Base-by-base conservation (phyloP, 2,113 vertebrate species). In the Myiozetetes cayanensis region DNA sequence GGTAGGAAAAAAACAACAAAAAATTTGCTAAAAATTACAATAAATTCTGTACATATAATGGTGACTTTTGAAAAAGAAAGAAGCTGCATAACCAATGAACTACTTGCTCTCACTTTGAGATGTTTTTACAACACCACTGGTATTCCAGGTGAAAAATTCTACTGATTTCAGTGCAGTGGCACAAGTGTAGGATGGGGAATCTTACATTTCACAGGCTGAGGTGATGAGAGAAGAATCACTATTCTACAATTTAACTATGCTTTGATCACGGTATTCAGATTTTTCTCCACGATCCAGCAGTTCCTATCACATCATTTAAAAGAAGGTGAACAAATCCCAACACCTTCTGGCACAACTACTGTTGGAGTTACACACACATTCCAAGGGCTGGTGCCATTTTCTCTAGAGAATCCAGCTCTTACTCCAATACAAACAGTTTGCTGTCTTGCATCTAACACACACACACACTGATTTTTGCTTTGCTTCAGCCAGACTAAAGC, bases 211-310 rank as follows among this genome's bases (percentile, higher is more conserved):
- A 30, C n/a, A 83, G 62, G 49, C 53, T n/a, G 63, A 52, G 35
- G 66, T 0, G 18, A 44, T 9, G 31, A 59, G 27, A 61, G 33
- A 12, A 50, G 14, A 41, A 46, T 4, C 1, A 0, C 9, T 43
- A 2, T 5, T 78, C 47, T 20, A 39, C 2, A 72, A 12, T 14
- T 56, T 33, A 33, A 37, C 33, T 12, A 14, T 2, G 18, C 70
- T 84, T 71, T 37, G 44, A 65, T 23, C 17, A 3, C 67, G 10
- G 7, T 4, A 12, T 27, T 20, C 27, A 28, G 65, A 21, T 43
- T 39, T 71, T 6, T 76, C 10, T 13, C 75, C 1, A 0, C 18
- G 39, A 73, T 66, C 80, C 76, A 63, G 65, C 56, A 52, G 61
- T 19, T 25, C 5, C 50, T 22, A 17, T 2, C 10, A 19, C 0